phyloP scores from a whole-genome alignment of 2,113 vertebrate genomes.

The Phylloscopus trochilus region DNA sequence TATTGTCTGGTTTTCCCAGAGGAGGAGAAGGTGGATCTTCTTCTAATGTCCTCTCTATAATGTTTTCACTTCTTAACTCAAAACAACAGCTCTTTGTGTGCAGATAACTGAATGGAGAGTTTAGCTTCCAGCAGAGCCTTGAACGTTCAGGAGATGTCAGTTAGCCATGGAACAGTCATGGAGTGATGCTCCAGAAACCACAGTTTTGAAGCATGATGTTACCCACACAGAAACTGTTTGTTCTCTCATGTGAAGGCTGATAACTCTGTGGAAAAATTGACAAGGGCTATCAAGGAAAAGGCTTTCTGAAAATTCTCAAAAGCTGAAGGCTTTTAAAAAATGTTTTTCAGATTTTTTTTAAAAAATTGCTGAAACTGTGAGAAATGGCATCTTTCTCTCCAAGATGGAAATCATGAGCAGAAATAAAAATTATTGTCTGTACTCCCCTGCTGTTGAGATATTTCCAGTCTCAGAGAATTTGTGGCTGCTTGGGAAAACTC shows the following conservation, averaged over 20 bases:
- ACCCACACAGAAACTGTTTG: not conserved
- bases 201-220: not conserved
- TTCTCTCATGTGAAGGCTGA: not conserved
- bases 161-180: not conserved
- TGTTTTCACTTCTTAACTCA: not conserved
- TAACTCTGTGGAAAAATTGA: slow-evolving; percentile 3
- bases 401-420: not conserved
- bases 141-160: not conserved
- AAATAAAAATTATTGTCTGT: not conserved
- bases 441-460: not conserved
- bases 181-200: not conserved
- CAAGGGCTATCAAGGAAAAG: not conserved
- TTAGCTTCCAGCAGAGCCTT: not conserved
- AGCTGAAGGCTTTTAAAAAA: not conserved
- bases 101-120: not conserved
- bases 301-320: not conserved
- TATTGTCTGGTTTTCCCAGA: not conserved
- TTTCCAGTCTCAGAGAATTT: not conserved
- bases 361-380: not conserved
- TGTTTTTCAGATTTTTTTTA: not conserved
- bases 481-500: not conserved
- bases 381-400: not conserved
- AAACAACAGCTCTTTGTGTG: not conserved
- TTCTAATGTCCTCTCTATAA: not conserved
- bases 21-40: not conserved